Conservation (phyloP, 2,113 vertebrate species). For the Erythrocebus patas region DNA sequence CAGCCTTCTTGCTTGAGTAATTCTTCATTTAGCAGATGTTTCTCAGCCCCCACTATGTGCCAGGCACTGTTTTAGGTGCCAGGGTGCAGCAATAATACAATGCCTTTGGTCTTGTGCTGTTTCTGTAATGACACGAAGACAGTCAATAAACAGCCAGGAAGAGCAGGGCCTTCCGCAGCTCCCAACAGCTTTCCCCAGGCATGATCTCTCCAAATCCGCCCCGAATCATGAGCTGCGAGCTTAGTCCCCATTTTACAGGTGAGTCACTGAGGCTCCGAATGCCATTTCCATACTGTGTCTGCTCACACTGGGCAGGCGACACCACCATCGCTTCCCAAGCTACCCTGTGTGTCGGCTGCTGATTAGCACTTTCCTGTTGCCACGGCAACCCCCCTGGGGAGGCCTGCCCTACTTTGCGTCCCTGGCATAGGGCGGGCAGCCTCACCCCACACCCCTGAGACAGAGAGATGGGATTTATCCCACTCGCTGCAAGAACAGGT, state of each 20-base stretch:
- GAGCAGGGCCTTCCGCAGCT: background rate
- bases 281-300: background rate
- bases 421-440: slow-evolving; percentile 4
- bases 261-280: background rate
- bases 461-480: slow-evolving; percentile 4
- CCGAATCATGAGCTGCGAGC: background rate
- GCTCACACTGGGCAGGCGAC: background rate
- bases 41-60: background rate
- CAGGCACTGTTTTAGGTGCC: background rate
- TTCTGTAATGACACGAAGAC: background rate
- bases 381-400: slow-evolving; percentile 67
- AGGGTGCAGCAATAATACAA: background rate
- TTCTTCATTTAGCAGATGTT: background rate
- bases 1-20: background rate
- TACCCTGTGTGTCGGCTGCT: background rate
- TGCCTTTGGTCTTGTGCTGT: background rate
- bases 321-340: background rate
- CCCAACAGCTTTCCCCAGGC: background rate
- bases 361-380: slow-evolving; percentile 70
- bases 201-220: background rate
- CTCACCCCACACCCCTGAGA: slow-evolving; percentile 17
- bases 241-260: background rate
- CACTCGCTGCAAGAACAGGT: background rate
- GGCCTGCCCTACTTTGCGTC: slow-evolving; percentile 73
- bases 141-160: background rate